Conservation (phyloP, 2,888 invertebrate genomes). For the Liodrosophila aerea region DNA sequence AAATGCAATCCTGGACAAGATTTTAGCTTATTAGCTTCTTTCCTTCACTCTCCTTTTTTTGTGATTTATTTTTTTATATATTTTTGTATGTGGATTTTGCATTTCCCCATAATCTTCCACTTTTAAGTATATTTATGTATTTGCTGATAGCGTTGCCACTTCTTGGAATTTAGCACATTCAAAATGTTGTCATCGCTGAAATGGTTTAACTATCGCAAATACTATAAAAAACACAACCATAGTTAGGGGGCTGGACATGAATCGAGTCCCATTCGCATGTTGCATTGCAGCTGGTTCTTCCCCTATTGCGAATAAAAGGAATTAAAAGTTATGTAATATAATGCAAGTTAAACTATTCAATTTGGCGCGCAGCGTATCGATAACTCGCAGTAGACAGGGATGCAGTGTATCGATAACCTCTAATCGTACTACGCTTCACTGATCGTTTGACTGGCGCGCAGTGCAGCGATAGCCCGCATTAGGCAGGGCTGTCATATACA, state of each 20-base stretch:
- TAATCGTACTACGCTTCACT: too few relatives aligned
- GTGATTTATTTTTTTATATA: slow-evolving; percentile 3
- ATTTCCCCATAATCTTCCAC: slow-evolving; percentile 41
- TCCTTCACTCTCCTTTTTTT: slow-evolving; percentile 3
- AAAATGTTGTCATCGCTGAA: slow-evolving; percentile 73
- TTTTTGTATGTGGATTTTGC: slow-evolving; percentile 41
- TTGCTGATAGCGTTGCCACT: slow-evolving; percentile 18
- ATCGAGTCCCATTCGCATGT: slow-evolving; percentile 77
- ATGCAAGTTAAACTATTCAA: too few relatives aligned
- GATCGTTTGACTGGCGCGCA: too few relatives aligned
- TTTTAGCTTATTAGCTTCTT: slow-evolving; percentile 9
- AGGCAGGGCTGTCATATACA: too few relatives aligned
- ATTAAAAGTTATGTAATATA: not conserved
- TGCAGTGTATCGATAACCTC: too few relatives aligned
- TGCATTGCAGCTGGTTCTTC: slow-evolving; percentile 83
- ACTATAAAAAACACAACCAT: slow-evolving; percentile 79
- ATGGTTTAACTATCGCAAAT: slow-evolving; percentile 57
- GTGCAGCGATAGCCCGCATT: too few relatives aligned
- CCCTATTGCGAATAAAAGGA: slow-evolving; percentile 59
- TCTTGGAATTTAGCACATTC: slow-evolving; percentile 7
- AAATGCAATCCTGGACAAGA: slow-evolving; percentile 79
- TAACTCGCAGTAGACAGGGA: too few relatives aligned
- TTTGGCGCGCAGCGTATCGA: too few relatives aligned
- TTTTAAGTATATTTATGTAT: slow-evolving; percentile 8
- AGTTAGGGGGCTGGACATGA: slow-evolving; percentile 63